Evolutionary conservation across 2,797 vertebrate species (phyloP), one percentile per base, ranked within the genome.

Genomic region (Argentina silus): DNA sequence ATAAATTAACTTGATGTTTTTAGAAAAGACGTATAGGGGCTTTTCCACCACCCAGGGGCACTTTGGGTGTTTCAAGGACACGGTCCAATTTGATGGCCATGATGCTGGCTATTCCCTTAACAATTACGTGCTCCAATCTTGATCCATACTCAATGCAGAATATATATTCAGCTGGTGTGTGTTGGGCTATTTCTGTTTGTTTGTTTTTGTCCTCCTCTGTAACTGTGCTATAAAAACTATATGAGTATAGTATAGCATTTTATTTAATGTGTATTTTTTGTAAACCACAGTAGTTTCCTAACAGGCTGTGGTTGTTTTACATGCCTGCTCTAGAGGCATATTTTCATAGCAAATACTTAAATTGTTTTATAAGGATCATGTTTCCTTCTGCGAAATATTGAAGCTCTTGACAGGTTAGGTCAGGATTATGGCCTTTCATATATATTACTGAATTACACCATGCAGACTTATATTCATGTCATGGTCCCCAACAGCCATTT

Each of bases 41-140:
- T 48, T 48, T 19, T 7, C 15, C 14, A n/a, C 15, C 63, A 53
- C 61, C 68, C 59, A 17, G 4, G 50, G 76, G 68, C 36, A 84
- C 15, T 55, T 75, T 48, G 48, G 14, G 59, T 70, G 59, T 76
- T 79, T 82, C 75, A 87, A 84, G 78, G 83, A 78, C 70, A 74
- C 67, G 23, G 53, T 50, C 7, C 59, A 74, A 42, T 69, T 8
- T 78, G 70, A 79, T 80, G 76, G 65, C 78, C 74, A 67, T 42
- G 72, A 23, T 78, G 11, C 63, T 55, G 11, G 21, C 62, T 73
- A 67, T 68, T 78, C 79, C 69, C 61, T 74, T 27, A 27, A 0
- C 67, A 72, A 17, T 67, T 42, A 67, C 7, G 3, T 10, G n/a
- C 47, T 53, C 64, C 64, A 21, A 21, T 78, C 69, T 14, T 44